Evolutionary conservation across 2,113 vertebrate species (phyloP), one percentile per base, ranked within the genome.

Genomic region (Patagioenas fasciata): DNA sequence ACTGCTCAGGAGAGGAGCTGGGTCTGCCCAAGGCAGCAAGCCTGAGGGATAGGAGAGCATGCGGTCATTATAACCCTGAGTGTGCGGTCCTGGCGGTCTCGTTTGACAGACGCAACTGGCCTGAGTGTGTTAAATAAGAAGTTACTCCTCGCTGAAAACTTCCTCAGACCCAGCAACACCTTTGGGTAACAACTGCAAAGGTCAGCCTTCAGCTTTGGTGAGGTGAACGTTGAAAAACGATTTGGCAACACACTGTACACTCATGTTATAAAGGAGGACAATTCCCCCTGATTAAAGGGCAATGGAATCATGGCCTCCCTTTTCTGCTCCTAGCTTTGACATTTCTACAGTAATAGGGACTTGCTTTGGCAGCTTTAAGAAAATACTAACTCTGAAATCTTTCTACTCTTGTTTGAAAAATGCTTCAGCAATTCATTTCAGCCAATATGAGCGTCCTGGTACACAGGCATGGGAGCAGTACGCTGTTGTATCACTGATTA

Each of bases 121-220:
- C 61, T 38, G 34, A 58, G 14, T 40, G 13, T 65, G 28, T 16
- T 62, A 58, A 85, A 88, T 21, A 87, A 32, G 23, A 62, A 75
- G 18, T 56, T 73, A 85, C 25, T 95, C 56, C 40, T 80, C 50
- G 19, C 28, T 53, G 66, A 67, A 89, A 95, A 79, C n/a, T 58
- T 86, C 89, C 92, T 72, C 70, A 91, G 75, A 66, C n/a, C 26
- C 51, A 42, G 62, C 1, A 12, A 67, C 89, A 94, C 66, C 62
- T 91, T 80, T 85, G 50, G 71, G 74, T 92, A 96, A 82, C 78
- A 72, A 61, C 72, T 69, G 36, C 84, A 95, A 96, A 95, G 91
- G 93, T 94, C 93, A 97, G 26, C 78, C 85, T 97, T 96, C 89
- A 94, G 66, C 72, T 81, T 92, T 4, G 20, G 42, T 82, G 78